Evolutionary conservation across 2,113 vertebrate species (phyloP).

Genomic region (Enhydra lutris): DNA sequence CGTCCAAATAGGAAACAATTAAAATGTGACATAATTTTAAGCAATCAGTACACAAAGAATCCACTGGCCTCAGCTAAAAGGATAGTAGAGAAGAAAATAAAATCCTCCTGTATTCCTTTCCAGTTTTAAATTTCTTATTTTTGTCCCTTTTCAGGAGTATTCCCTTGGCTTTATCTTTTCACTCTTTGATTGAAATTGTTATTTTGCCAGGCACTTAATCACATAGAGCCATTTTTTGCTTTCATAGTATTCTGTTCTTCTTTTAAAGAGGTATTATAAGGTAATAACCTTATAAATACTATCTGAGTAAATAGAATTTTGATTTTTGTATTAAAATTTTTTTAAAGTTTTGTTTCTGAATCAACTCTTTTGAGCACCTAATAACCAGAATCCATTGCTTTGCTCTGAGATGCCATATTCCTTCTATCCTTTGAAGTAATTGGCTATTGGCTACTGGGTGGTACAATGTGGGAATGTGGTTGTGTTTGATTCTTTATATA

Average conservation of each 20-base stretch:
- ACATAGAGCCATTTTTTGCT: not conserved
- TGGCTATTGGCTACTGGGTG: not conserved
- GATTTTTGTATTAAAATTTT: not conserved
- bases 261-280: constrained; percentile 1
- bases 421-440: not conserved
- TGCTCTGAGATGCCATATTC: not conserved
- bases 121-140: not conserved
- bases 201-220: constrained; percentile 6
- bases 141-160: not conserved
- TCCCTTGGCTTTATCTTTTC: not conserved
- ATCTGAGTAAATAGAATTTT: constrained; percentile 11
- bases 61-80: not conserved
- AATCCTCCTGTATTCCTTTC: not conserved
- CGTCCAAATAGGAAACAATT: constrained; percentile 8
- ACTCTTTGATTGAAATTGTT: not conserved
- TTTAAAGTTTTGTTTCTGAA: not conserved
- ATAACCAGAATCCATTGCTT: not conserved
- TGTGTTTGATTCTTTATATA: not conserved
- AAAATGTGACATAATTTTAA: not conserved
- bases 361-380: not conserved
- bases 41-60: not conserved
- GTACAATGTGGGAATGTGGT: not conserved
- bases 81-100: not conserved
- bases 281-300: not conserved
- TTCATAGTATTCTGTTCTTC: not conserved